These are phyloP conservation scores for Eupithecia dodoneata DNA, from an alignment of 2,888 invertebrate genomes.

Conservation along the genomic window DNA sequence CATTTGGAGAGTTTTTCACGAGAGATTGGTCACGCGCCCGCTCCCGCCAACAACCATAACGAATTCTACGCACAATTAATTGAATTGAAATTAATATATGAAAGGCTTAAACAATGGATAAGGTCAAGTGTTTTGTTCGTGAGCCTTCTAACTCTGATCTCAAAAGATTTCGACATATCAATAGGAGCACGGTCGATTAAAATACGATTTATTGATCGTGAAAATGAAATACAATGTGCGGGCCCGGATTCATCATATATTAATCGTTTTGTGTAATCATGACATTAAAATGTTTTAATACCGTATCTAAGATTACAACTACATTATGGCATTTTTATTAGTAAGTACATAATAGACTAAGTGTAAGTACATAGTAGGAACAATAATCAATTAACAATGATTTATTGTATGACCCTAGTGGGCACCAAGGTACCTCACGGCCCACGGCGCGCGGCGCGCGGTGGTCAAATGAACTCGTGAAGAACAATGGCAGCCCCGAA, in stretches of 20 bases:
- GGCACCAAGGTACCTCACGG: background rate
- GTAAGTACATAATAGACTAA: background rate
- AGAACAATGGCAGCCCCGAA: slow-evolving; percentile 25
- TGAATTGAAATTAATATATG: slow-evolving; percentile 23
- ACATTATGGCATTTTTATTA: background rate
- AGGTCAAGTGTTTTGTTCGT: slow-evolving; percentile 22
- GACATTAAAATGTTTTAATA: background rate
- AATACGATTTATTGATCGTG: slow-evolving; percentile 24
- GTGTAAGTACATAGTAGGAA: background rate
- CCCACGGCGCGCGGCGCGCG: background rate
- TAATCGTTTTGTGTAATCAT: background rate
- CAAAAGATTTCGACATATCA: slow-evolving; percentile 38
- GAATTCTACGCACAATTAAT: slow-evolving; percentile 25
- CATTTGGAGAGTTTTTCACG: slow-evolving; percentile 9
- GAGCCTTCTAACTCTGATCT: slow-evolving; percentile 21
- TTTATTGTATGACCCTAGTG: background rate
- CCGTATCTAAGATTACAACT: background rate
- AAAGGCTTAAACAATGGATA: slow-evolving; percentile 30
- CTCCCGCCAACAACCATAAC: slow-evolving; percentile 6
- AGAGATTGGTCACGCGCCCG: slow-evolving; percentile 19
- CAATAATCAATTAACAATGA: slow-evolving; percentile 18
- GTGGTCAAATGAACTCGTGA: slow-evolving; percentile 15
- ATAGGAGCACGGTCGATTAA: slow-evolving; percentile 25
- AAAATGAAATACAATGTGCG: slow-evolving; percentile 2
- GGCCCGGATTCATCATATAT: background rate